phyloP scores from a whole-genome alignment of 30 jellyfish, hydroid and myxozoan species.

The Nemopilema nomurai region DNA sequence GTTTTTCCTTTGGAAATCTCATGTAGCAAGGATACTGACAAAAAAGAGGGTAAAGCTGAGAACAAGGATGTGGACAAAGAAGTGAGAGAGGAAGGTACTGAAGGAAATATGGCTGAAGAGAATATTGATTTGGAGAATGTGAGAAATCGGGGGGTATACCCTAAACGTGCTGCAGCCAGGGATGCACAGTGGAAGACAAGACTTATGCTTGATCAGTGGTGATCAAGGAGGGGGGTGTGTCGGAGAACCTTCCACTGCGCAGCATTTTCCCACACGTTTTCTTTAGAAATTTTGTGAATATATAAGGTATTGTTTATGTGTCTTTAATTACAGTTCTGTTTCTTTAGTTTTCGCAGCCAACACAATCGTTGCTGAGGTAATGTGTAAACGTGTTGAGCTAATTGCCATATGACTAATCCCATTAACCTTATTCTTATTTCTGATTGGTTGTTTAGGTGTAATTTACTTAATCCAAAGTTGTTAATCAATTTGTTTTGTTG shows the following conservation, averaged over 20 bases:
- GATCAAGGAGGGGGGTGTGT: slow-evolving; percentile 14
- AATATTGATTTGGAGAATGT: neutral
- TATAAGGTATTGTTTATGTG: neutral
- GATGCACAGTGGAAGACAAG: slow-evolving; percentile 7
- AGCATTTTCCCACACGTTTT: neutral
- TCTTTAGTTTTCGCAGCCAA: neutral
- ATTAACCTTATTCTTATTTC: neutral
- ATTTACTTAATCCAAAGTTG: neutral
- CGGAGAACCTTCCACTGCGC: slow-evolving; percentile 7
- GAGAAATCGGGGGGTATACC: slow-evolving; percentile 2
- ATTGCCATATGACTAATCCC: neutral
- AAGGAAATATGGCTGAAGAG: neutral
- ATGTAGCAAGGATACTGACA: neutral
- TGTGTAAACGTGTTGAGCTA: neutral
- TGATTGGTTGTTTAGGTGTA: neutral
- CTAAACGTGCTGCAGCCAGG: slow-evolving; percentile 12
- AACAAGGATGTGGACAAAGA: neutral
- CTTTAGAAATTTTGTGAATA: neutral
- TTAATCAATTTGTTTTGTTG: neutral
- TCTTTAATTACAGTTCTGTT: neutral
- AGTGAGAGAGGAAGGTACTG: neutral
- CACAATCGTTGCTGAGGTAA: neutral
- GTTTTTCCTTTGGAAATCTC: neutral
- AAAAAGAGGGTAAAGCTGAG: slow-evolving; percentile 5
- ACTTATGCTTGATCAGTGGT: slow-evolving; percentile 4